phyloP scores from a whole-genome alignment of 2,113 vertebrate genomes.

The Dasyprocta punctata region DNA sequence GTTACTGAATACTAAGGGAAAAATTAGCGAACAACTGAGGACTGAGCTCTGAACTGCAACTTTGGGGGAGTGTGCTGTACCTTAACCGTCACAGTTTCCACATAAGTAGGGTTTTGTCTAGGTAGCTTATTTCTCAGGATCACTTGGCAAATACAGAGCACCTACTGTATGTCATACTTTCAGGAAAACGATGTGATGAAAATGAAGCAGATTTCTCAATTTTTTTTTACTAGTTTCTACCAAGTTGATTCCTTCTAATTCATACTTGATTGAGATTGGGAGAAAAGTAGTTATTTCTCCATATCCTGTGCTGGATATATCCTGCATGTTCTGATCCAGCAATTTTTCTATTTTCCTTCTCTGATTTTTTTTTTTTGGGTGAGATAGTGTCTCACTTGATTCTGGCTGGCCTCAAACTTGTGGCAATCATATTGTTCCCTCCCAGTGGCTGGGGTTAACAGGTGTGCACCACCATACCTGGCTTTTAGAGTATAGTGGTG shows the following conservation, averaged over 20 bases:
- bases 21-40: not conserved
- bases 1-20: not conserved
- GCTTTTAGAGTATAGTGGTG: not conserved
- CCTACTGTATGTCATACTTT: not conserved
- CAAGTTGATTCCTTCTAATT: not conserved
- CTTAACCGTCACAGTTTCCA: not conserved
- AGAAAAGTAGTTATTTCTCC: not conserved
- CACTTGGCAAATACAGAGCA: not conserved
- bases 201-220: not conserved
- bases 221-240: not conserved
- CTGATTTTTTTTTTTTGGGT: not conserved
- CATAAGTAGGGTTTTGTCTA: not conserved
- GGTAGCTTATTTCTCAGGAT: not conserved
- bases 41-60: not conserved
- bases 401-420: not conserved
- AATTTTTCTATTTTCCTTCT: not conserved
- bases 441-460: not conserved
- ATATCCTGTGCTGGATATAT: not conserved
- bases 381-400: not conserved
- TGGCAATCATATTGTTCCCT: not conserved
- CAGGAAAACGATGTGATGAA: not conserved
- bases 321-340: not conserved
- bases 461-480: not conserved
- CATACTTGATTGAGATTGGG: not conserved
- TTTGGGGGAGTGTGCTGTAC: not conserved